phyloP scores from a whole-genome alignment of 2,113 vertebrate species.

The Oceanodroma tethys region DNA sequence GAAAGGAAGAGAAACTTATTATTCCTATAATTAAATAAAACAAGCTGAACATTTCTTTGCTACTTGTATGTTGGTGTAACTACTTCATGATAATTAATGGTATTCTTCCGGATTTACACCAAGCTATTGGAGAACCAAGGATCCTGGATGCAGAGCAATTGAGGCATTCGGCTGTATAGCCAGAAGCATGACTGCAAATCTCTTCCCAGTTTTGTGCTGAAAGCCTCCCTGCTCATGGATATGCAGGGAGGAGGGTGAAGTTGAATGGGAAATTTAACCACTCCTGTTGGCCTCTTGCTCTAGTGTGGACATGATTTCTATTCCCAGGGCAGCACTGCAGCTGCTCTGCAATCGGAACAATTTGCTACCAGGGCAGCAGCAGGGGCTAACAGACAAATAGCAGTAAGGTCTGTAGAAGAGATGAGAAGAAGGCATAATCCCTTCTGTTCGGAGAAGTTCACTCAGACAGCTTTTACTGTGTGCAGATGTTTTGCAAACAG shows the following conservation, averaged over 20 bases:
- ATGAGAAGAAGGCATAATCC: fast-evolving
- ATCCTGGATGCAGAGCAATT: background rate
- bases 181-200: background rate
- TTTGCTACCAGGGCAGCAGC: background rate
- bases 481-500: background rate
- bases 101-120: background rate
- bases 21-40: background rate
- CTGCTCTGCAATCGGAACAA: background rate
- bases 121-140: background rate
- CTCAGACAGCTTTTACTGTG: background rate
- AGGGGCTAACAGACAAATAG: background rate
- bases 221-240: background rate
- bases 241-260: background rate
- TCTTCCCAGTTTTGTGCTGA: background rate
- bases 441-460: background rate
- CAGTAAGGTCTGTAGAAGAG: background rate
- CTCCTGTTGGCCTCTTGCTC: background rate
- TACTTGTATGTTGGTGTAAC: background rate
- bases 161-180: background rate
- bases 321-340: background rate
- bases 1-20: background rate
- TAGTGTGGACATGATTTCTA: background rate
- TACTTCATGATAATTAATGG: background rate
- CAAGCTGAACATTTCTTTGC: background rate
- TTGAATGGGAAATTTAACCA: background rate